Conservation (phyloP, 2,888 invertebrate genomes). For the Anagyrus pseudococci region DNA sequence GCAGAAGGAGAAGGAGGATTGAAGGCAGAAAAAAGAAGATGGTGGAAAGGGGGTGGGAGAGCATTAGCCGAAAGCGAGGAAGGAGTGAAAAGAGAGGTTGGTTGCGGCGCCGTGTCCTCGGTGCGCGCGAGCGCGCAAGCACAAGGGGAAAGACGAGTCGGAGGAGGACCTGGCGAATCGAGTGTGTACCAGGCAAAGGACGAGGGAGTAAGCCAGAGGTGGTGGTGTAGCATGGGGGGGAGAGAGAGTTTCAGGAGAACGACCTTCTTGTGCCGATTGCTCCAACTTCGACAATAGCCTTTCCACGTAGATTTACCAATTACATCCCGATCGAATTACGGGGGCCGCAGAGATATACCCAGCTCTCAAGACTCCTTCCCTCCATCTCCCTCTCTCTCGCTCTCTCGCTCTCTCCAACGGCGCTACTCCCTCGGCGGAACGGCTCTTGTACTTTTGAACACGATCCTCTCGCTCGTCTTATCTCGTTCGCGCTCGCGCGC, state of each 20-base stretch:
- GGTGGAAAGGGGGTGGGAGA: constrained; percentile 2
- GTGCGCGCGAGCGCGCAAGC: not conserved
- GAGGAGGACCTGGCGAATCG: not conserved
- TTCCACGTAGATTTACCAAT: constrained; percentile 40
- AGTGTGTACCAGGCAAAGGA: not conserved
- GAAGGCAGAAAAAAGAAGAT: constrained; percentile 14
- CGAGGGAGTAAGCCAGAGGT: constrained; percentile 23
- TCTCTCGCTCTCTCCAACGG: not conserved
- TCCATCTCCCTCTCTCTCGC: not conserved
- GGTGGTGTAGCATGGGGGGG: constrained; percentile 4
- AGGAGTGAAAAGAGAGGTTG: constrained; percentile 15
- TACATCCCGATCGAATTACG: constrained; percentile 40
- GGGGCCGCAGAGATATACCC: constrained; percentile 10
- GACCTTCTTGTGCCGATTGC: constrained; percentile 34
- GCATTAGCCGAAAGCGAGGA: not conserved
- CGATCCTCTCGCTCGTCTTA: constrained; percentile 30
- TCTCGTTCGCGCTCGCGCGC: constrained; percentile 9
- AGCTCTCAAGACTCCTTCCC: constrained; percentile 2
- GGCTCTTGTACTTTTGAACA: constrained; percentile 32
- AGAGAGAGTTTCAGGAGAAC: constrained; percentile 27
- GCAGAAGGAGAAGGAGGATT: not conserved
- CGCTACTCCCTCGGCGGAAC: constrained; percentile 10
- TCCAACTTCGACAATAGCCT: constrained; percentile 38
- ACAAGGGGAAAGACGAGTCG: not conserved
- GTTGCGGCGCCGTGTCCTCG: constrained; percentile 1